phyloP scores from a whole-genome alignment of 2,888 invertebrate genomes.

The Microplitis manilae region DNA sequence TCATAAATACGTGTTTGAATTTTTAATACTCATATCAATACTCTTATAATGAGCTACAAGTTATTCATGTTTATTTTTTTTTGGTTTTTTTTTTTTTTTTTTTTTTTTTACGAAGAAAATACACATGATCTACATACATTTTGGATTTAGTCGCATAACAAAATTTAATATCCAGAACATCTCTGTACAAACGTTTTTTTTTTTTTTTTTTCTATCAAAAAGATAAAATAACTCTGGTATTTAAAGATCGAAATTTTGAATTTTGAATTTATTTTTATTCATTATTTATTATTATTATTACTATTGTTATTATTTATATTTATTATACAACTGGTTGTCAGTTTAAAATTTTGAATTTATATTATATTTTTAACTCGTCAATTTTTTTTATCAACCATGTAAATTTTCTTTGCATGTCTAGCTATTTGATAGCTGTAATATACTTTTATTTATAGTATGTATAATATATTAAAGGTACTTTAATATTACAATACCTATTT shows the following conservation, averaged over 20 bases:
- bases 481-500: constrained; percentile 52
- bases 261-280: constrained; percentile 62
- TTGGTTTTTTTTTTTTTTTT: no score
- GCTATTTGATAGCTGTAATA: constrained; percentile 68
- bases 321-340: constrained; percentile 50
- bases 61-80: constrained; percentile 44
- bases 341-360: constrained; percentile 2
- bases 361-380: constrained; percentile 29
- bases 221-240: constrained; percentile 60
- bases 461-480: constrained; percentile 52
- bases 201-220: constrained; percentile 60
- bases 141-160: constrained; percentile 61
- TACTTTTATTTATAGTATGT: constrained; percentile 43
- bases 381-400: constrained; percentile 63
- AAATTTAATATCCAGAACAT: constrained; percentile 72
- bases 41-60: constrained; percentile 63
- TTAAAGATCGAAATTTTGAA: constrained; percentile 68
- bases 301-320: constrained; percentile 22
- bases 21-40: constrained; percentile 66
- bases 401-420: constrained; percentile 66
- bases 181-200: constrained; percentile 70
- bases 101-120: constrained; percentile 68
- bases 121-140: constrained; percentile 66
- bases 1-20: constrained; percentile 69
- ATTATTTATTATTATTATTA: constrained; percentile 15